phyloP scores from a whole-genome alignment of 2,888 invertebrate species.

The Cephus pulcher region DNA sequence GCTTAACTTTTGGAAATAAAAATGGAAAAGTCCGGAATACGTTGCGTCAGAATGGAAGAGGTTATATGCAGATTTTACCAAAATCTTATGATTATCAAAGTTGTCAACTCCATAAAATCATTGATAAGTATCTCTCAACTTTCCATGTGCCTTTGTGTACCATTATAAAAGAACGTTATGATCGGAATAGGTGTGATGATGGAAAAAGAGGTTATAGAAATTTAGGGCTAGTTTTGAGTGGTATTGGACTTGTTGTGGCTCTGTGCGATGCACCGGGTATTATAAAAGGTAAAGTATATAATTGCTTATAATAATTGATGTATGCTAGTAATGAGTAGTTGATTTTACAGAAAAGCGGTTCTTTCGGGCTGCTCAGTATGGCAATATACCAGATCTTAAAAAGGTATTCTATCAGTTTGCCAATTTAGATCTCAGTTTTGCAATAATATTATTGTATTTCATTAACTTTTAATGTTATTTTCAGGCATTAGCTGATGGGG shows the following conservation, averaged over 20 bases:
- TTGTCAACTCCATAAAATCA: constrained; percentile 31
- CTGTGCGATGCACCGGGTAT: constrained; percentile 24
- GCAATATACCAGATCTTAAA: constrained; percentile 67
- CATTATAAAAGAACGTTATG: not conserved
- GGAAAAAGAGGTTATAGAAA: constrained; percentile 4
- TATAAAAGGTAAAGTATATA: constrained; percentile 24
- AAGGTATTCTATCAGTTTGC: constrained; percentile 52
- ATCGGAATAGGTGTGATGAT: not conserved
- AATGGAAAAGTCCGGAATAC: constrained; percentile 17
- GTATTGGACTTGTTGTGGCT: constrained; percentile 25
- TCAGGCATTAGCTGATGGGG: constrained; percentile 66
- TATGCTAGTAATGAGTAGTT: constrained; percentile 9
- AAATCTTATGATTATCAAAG: constrained; percentile 16
- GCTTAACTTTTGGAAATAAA: constrained; percentile 16
- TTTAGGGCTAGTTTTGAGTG: constrained; percentile 25
- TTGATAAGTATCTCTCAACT: constrained; percentile 16
- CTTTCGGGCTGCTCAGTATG: constrained; percentile 69
- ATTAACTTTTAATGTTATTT: not conserved
- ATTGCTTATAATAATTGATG: not conserved
- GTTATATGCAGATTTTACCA: constrained; percentile 41
- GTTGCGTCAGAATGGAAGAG: constrained; percentile 30
- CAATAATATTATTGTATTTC: not conserved
- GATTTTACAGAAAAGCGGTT: constrained; percentile 65
- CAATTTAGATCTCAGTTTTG: not conserved
- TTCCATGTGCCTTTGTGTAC: not conserved